Conservation (phyloP, 2,113 vertebrate species). For the Pica pica region DNA sequence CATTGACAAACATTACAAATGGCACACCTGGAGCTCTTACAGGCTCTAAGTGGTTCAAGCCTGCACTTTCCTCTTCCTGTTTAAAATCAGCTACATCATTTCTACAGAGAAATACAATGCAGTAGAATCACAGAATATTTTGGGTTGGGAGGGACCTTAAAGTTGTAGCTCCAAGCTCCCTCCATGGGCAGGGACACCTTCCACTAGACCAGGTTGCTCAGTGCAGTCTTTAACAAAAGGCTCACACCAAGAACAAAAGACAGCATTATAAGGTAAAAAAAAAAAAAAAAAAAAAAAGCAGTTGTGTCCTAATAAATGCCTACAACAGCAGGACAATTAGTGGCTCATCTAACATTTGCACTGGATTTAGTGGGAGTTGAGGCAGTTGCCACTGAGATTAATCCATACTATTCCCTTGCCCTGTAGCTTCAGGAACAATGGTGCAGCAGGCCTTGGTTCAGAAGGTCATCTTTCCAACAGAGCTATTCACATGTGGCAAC, state of each 20-base stretch:
- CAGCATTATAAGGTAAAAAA: neutral
- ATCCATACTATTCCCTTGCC: neutral
- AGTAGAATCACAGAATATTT: neutral
- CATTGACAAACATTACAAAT: slow-evolving; percentile 30
- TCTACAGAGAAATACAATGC: neutral
- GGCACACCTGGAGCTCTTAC: slow-evolving; percentile 12
- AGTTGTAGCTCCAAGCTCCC: neutral
- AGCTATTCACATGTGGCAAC: neutral
- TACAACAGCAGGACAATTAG: neutral
- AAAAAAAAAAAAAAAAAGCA: neutral
- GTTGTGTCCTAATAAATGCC: neutral
- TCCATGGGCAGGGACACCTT: neutral
- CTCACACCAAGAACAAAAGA: neutral
- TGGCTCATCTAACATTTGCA: neutral
- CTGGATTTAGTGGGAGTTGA: neutral
- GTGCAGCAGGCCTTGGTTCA: neutral
- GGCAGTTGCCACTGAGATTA: neutral
- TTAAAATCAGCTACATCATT: neutral
- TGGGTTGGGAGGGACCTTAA: neutral
- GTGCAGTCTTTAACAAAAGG: neutral
- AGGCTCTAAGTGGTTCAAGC: neutral
- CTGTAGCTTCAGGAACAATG: neutral
- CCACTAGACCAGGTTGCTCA: neutral
- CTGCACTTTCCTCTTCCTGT: neutral
- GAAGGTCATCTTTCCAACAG: neutral